A percentile compares a stretch with the other conserved stretches of the same genome.
phyloP scores from a whole-genome alignment of 2,888 invertebrate species.

The Atherix ibis region DNA sequence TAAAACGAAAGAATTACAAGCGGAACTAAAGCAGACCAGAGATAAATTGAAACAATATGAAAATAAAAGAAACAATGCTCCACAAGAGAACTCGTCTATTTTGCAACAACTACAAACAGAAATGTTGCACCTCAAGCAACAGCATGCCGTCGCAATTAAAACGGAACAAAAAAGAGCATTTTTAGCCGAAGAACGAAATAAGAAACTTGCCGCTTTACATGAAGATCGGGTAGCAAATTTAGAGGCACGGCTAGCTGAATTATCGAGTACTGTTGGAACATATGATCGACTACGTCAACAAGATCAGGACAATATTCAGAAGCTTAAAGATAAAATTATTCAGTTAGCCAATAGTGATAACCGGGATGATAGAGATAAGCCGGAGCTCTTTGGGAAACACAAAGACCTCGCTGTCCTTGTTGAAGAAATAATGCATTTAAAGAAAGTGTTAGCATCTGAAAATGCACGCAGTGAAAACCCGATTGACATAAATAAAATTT shows the following conservation, averaged over 20 bases:
- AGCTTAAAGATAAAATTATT: slow-evolving; percentile 33
- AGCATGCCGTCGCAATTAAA: slow-evolving; percentile 51
- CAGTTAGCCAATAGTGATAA: slow-evolving; percentile 14
- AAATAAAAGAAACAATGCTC: slow-evolving; percentile 12
- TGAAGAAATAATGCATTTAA: slow-evolving; percentile 47
- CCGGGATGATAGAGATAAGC: slow-evolving; percentile 7
- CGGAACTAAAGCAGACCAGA: slow-evolving; percentile 47
- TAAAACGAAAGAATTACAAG: slow-evolving; percentile 36
- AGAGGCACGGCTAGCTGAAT: slow-evolving; percentile 59
- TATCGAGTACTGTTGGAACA: slow-evolving; percentile 61
- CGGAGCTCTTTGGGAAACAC: slow-evolving; percentile 14
- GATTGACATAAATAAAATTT: slow-evolving; percentile 40
- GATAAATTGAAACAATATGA: slow-evolving; percentile 49
- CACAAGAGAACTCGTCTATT: slow-evolving; percentile 33
- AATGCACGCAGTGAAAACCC: slow-evolving; percentile 44
- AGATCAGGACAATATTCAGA: slow-evolving; percentile 57
- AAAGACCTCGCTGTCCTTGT: slow-evolving; percentile 39
- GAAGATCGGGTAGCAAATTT: slow-evolving; percentile 62
- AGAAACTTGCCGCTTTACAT: slow-evolving; percentile 48
- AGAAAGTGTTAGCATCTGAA: slow-evolving; percentile 41
- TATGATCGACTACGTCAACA: slow-evolving; percentile 56
- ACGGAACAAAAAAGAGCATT: slow-evolving; percentile 58
- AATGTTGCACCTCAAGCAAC: slow-evolving; percentile 54
- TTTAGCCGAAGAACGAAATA: slow-evolving; percentile 55
- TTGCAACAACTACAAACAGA: slow-evolving; percentile 55